These are phyloP conservation scores for Nebria brevicollis DNA, from an alignment of 2,888 invertebrate species.

Conservation along the genomic window DNA sequence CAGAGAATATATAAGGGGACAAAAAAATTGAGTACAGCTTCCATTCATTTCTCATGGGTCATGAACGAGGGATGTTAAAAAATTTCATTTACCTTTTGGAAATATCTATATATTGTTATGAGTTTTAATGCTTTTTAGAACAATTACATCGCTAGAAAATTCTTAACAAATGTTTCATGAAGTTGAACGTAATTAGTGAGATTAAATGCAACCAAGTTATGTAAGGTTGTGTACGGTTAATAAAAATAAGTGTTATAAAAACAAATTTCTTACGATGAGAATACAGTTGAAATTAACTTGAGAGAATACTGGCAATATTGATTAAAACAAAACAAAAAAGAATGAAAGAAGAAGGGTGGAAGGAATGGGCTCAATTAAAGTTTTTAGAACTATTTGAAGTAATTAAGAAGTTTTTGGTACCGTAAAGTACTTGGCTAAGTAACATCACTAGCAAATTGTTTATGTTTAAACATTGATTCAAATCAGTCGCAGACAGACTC, in stretches of 20 bases:
- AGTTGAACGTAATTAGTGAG: too few relatives aligned
- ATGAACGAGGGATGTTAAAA: too few relatives aligned
- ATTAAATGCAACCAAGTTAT: too few relatives aligned
- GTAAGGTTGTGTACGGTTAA: too few relatives aligned
- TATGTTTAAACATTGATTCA: background rate
- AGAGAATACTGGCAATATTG: background rate
- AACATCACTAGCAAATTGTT: background rate
- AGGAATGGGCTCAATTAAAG: slow-evolving; percentile 2
- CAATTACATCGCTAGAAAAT: too few relatives aligned
- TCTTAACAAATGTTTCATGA: too few relatives aligned
- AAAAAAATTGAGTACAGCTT: too few relatives aligned
- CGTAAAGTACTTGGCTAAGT: background rate
- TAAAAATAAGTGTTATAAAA: too few relatives aligned
- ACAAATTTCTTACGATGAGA: background rate
- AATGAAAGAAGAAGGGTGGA: background rate
- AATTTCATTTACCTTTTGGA: too few relatives aligned
- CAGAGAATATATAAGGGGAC: background rate
- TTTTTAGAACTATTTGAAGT: slow-evolving; percentile 7
- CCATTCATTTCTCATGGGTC: too few relatives aligned
- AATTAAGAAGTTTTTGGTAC: slow-evolving; percentile 4
- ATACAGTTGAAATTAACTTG: background rate
- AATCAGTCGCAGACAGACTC: background rate
- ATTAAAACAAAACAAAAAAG: background rate
- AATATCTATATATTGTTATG: too few relatives aligned
- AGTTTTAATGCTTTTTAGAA: too few relatives aligned